phyloP scores from a whole-genome alignment of 2,888 invertebrate genomes.

The Heliconius erato region DNA sequence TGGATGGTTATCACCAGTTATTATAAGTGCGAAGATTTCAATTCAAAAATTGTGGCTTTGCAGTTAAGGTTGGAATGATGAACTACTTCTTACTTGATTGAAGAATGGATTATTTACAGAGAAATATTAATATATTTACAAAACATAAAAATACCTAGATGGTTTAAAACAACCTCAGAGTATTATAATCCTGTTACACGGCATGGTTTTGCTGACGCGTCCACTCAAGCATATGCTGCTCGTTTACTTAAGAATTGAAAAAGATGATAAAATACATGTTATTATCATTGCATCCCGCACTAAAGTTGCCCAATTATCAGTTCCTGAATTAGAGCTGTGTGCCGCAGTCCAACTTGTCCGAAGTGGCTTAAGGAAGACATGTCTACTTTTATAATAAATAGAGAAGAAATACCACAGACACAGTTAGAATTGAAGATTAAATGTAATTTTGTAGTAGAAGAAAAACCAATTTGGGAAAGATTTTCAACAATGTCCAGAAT shows the following conservation, averaged over 20 bases:
- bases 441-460: too few species aligned
- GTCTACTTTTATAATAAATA: too few species aligned
- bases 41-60: conserved; percentile 53
- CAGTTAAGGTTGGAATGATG: conserved; percentile 22
- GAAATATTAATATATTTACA: too few species aligned
- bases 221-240: too few species aligned
- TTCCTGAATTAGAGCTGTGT: conserved; percentile 54
- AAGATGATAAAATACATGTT: conserved; percentile 38
- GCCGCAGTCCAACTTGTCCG: conserved; percentile 47
- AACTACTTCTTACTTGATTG: too few species aligned
- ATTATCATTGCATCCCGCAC: conserved; percentile 35
- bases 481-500: too few species aligned
- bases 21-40: conserved; percentile 49
- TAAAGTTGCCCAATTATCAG: conserved; percentile 42
- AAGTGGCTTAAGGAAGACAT: not conserved
- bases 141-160: too few species aligned
- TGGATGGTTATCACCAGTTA: conserved; percentile 55
- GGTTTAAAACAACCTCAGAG: too few species aligned
- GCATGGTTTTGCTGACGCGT: too few species aligned
- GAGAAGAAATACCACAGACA: not conserved
- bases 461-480: too few species aligned
- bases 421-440: not conserved
- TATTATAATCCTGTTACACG: too few species aligned
- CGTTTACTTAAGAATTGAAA: conserved; percentile 26
- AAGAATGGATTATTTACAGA: too few species aligned